phyloP scores from a whole-genome alignment of 2,888 invertebrate genomes.

The Zele albiditarsus region DNA sequence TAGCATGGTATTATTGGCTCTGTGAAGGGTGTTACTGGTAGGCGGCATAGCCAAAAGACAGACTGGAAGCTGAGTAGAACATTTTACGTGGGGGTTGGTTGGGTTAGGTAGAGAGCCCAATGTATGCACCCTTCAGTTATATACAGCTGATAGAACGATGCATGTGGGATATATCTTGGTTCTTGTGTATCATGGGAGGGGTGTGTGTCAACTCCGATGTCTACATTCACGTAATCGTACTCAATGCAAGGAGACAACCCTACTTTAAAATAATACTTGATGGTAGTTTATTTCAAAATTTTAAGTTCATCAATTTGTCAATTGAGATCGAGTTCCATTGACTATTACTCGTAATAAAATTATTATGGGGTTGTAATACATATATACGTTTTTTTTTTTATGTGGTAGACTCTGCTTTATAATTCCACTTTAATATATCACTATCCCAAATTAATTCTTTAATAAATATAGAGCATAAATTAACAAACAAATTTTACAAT shows the following conservation, averaged over 20 bases:
- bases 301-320: neutral
- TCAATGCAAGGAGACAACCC: constrained; percentile 5
- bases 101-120: constrained; percentile 53
- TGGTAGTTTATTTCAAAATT: neutral
- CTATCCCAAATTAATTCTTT: neutral
- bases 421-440: too few species aligned
- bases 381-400: neutral
- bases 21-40: constrained; percentile 59
- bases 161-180: constrained; percentile 23
- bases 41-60: constrained; percentile 9
- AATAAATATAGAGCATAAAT: neutral
- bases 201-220: constrained; percentile 27
- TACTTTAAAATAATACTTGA: neutral
- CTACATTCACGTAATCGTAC: constrained; percentile 28
- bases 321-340: neutral
- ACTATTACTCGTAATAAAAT: neutral
- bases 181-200: neutral
- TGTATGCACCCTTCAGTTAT: constrained; percentile 65
- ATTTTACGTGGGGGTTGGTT: constrained; percentile 11
- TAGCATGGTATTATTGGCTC: constrained; percentile 65
- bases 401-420: neutral
- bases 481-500: neutral
- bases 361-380: neutral
- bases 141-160: constrained; percentile 3
- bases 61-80: constrained; percentile 1